phyloP scores from a whole-genome alignment of 2,113 vertebrate species.

The Nestor notabilis region DNA sequence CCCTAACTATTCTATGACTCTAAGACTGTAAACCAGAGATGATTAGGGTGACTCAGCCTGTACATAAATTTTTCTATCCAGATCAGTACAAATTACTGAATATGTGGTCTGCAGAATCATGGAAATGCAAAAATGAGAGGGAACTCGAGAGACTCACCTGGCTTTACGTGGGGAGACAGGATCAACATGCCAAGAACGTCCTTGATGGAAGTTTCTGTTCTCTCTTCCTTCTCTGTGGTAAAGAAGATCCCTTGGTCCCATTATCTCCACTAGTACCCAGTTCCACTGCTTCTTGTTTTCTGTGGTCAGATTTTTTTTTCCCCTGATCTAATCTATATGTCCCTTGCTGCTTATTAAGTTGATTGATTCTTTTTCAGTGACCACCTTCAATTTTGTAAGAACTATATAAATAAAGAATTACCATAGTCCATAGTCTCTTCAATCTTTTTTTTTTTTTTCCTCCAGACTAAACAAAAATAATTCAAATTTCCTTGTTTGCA shows the following conservation, averaged over 20 bases:
- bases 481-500: neutral
- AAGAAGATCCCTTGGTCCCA: neutral
- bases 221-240: neutral
- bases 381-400: neutral
- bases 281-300: neutral
- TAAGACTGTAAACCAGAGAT: neutral
- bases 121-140: neutral
- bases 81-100: neutral
- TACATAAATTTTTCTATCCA: neutral
- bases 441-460: neutral
- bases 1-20: too few species aligned
- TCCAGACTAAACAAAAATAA: neutral
- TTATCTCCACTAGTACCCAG: accelerated
- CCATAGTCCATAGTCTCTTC: neutral
- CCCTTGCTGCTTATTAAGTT: neutral
- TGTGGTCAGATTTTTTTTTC: neutral
- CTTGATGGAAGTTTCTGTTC: neutral
- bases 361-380: neutral
- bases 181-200: neutral
- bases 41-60: neutral
- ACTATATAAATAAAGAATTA: neutral
- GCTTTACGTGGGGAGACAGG: neutral
- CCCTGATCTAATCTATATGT: neutral
- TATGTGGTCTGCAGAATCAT: neutral
- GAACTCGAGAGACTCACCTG: neutral